A percentile compares a stretch with the other conserved stretches of the same genome.
phyloP scores from a whole-genome alignment of 2,888 invertebrate species.

The Patella depressa region DNA sequence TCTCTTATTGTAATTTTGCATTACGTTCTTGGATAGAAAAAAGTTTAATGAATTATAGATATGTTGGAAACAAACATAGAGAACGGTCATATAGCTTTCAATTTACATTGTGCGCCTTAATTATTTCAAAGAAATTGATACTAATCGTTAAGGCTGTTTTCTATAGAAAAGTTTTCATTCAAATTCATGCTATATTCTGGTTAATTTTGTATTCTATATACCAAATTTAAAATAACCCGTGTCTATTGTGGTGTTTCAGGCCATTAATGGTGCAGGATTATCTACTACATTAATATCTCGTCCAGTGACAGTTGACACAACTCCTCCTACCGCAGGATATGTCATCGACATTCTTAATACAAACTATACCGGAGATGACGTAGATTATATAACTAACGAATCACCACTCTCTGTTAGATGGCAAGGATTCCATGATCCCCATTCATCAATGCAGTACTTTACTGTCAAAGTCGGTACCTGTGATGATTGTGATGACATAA shows the following conservation, averaged over 20 bases:
- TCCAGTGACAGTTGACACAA: constrained; percentile 17
- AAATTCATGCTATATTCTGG: too few relatives aligned
- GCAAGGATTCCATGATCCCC: constrained; percentile 43
- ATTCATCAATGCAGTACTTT: constrained; percentile 38
- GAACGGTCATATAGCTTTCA: too few relatives aligned
- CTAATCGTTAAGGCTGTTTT: too few relatives aligned
- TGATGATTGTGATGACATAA: constrained; percentile 35
- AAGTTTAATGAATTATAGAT: too few relatives aligned
- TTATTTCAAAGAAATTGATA: too few relatives aligned
- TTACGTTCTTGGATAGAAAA: too few relatives aligned
- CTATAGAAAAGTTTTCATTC: too few relatives aligned
- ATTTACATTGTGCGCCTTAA: too few relatives aligned
- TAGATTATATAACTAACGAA: constrained; percentile 35
- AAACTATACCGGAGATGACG: constrained; percentile 17
- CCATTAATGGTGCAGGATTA: constrained; percentile 20
- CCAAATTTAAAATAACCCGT: too few relatives aligned
- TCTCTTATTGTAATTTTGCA: too few relatives aligned
- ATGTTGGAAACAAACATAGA: too few relatives aligned
- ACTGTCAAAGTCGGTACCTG: constrained; percentile 39
- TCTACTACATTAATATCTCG: constrained; percentile 15
- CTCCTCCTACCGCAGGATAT: constrained; percentile 19
- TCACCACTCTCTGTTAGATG: constrained; percentile 33
- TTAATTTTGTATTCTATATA: too few relatives aligned
- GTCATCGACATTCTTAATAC: constrained; percentile 23
- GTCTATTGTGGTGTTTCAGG: not conserved